phyloP scores from a whole-genome alignment of 2,797 vertebrate genomes.

The Perodicticus potto region DNA sequence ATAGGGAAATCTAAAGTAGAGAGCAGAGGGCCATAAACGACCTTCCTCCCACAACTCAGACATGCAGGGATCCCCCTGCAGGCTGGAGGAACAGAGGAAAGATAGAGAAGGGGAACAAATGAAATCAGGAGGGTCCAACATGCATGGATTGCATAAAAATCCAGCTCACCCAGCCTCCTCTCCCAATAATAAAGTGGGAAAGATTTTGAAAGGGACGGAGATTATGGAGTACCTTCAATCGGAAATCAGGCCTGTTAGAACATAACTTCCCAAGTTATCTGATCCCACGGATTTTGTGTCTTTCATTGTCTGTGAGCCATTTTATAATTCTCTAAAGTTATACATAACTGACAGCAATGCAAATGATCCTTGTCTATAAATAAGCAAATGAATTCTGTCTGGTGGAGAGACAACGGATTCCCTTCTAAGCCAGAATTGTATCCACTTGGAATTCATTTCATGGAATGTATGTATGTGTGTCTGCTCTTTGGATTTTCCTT shows the following conservation, averaged over 20 bases:
- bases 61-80: not conserved
- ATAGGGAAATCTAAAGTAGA: not conserved
- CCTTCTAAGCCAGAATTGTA: not conserved
- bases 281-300: not conserved
- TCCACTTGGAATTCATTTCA: not conserved
- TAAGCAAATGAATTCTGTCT: not conserved
- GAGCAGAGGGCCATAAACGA: not conserved
- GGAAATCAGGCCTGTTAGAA: not conserved
- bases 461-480: not conserved
- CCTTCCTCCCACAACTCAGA: not conserved
- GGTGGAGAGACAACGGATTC: not conserved
- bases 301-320: not conserved
- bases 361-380: not conserved
- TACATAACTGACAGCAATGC: not conserved
- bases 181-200: not conserved
- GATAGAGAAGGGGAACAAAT: not conserved
- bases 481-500: conserved; percentile 8
- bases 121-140: not conserved
- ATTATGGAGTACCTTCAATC: not conserved
- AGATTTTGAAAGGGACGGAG: not conserved
- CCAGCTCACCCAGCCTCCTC: not conserved
- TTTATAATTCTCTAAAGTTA: not conserved
- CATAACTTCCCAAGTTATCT: not conserved
- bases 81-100: not conserved
- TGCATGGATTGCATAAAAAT: not conserved